These are phyloP conservation scores for Scaptomyza polygonia DNA, from an alignment of 2,888 invertebrate species.

Conservation along the genomic window DNA sequence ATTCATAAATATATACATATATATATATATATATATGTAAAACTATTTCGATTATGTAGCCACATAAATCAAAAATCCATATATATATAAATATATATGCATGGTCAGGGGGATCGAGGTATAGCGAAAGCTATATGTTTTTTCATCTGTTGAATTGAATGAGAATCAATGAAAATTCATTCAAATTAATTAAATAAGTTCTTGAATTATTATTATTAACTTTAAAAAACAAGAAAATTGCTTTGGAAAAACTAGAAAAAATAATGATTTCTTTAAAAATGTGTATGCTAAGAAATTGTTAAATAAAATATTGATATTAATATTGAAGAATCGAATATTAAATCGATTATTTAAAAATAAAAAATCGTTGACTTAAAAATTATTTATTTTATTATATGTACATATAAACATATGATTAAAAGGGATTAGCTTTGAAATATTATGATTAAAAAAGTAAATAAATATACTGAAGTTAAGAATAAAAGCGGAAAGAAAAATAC, in stretches of 20 bases:
- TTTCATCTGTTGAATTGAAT: constrained; percentile 18
- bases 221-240: neutral
- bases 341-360: too few species aligned
- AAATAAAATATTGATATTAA: too few species aligned
- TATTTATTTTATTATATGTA: too few species aligned
- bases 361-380: too few species aligned
- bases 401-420: too few species aligned
- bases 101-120: neutral
- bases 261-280: neutral
- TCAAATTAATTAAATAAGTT: neutral
- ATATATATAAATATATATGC: neutral
- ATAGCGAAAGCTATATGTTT: neutral
- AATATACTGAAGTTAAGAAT: too few species aligned
- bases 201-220: constrained; percentile 18
- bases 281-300: too few species aligned
- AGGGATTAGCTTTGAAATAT: too few species aligned
- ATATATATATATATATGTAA: neutral
- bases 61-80: constrained; percentile 30
- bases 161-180: too few species aligned
- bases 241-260: neutral
- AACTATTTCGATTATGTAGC: constrained; percentile 5
- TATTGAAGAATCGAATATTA: too few species aligned
- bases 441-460: too few species aligned
- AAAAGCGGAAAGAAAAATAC: too few species aligned
- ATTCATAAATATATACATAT: neutral